Percentiles rank a stretch among this genome's conserved stretches.
Evolutionary conservation across 2,888 invertebrate genomes (phyloP).

Genomic region (Mechanitis messenoides): DNA sequence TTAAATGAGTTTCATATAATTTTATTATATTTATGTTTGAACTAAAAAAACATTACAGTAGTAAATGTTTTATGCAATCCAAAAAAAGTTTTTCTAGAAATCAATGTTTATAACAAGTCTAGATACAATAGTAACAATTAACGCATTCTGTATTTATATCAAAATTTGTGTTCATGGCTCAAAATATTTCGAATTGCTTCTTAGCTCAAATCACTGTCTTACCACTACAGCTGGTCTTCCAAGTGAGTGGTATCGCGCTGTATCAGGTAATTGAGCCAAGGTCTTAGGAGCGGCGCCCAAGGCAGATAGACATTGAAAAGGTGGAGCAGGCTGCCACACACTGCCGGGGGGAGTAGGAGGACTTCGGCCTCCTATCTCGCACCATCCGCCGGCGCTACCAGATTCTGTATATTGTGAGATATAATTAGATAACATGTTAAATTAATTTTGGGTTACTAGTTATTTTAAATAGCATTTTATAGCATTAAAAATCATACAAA

Average conservation of each 20-base stretch:
- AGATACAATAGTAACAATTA: too few relatives aligned
- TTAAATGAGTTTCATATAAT: too few relatives aligned
- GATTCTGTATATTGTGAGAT: conserved; percentile 38
- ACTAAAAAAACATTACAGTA: too few relatives aligned
- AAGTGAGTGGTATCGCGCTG: conserved; percentile 59
- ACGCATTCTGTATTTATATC: neutral
- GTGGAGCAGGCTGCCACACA: conserved; percentile 67
- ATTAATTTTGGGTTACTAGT: neutral
- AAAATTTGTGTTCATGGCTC: neutral
- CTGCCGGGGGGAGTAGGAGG: conserved; percentile 63
- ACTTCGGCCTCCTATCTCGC: conserved; percentile 43
- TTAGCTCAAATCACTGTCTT: neutral
- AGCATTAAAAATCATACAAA: too few relatives aligned
- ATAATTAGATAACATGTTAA: neutral
- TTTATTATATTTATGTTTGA: too few relatives aligned
- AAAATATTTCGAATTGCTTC: neutral
- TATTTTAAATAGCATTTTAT: too few relatives aligned
- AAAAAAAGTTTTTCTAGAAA: too few relatives aligned
- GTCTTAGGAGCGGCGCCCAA: conserved; percentile 61
- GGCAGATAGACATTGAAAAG: conserved; percentile 61
- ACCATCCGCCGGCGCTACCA: conserved; percentile 44
- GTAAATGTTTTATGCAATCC: too few relatives aligned
- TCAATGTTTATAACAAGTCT: too few relatives aligned
- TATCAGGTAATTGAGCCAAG: conserved; percentile 60
- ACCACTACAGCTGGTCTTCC: conserved; percentile 48